Percentiles rank a stretch among this genome's conserved stretches.
Evolutionary conservation across 2,113 vertebrate genomes (phyloP).

Genomic region (Ifrita kowaldi): DNA sequence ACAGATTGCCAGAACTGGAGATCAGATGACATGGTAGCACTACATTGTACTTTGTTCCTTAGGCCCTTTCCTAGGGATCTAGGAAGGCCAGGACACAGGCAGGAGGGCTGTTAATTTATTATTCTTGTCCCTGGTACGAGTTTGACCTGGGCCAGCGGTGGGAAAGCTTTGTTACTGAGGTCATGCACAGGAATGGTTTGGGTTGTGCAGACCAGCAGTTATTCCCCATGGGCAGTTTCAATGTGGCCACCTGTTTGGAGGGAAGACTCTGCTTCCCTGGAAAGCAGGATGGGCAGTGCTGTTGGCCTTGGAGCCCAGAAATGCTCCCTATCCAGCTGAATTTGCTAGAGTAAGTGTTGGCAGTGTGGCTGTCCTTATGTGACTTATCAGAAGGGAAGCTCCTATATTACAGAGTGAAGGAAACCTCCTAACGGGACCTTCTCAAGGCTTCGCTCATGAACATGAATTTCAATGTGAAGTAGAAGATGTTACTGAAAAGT

Average conservation of each 20-base stretch:
- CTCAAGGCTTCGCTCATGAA: neutral
- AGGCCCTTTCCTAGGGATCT: neutral
- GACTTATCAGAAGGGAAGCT: neutral
- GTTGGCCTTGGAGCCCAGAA: neutral
- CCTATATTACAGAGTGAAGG: neutral
- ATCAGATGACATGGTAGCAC: neutral
- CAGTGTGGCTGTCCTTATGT: neutral
- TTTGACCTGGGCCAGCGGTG: neutral
- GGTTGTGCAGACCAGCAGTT: neutral
- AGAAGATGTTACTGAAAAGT: neutral
- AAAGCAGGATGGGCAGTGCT: neutral
- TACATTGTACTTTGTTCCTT: neutral
- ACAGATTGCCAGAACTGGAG: neutral
- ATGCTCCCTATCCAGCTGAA: neutral
- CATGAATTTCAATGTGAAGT: neutral
- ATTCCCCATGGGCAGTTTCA: neutral
- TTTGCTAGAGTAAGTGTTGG: neutral
- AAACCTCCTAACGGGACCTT: neutral
- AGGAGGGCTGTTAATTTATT: neutral
- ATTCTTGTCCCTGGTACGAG: neutral
- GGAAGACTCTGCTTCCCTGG: neutral
- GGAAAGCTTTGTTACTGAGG: neutral
- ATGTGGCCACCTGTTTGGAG: neutral
- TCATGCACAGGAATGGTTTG: neutral
- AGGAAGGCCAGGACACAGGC: neutral